Evolutionary conservation across 2,797 vertebrate species (phyloP).

Genomic region (Leptoclinus maculatus): DNA sequence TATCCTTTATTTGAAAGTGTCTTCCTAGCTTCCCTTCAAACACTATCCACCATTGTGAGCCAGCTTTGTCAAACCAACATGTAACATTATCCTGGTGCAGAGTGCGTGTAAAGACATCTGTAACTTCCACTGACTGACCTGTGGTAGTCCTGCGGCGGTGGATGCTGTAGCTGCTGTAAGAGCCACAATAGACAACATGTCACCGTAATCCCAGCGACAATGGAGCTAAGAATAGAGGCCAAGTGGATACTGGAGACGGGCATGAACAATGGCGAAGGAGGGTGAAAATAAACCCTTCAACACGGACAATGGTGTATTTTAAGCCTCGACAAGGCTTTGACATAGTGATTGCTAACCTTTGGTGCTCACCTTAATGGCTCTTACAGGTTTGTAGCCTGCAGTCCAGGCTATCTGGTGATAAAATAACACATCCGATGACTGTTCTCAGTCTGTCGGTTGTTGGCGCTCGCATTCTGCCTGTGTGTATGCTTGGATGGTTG

Average conservation of each 20-base stretch:
- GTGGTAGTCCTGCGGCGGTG: constrained; percentile 46
- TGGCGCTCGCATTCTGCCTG: constrained; percentile 23
- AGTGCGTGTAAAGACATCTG: constrained; percentile 54
- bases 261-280: constrained; percentile 64
- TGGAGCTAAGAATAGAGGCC: constrained; percentile 77
- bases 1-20: background rate
- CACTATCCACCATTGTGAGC: constrained; percentile 14
- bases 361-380: constrained; percentile 61
- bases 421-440: constrained; percentile 55
- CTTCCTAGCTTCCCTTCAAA: background rate
- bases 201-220: constrained; percentile 76
- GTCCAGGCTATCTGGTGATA: constrained; percentile 50
- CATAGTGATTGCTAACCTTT: constrained; percentile 74
- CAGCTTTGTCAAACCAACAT: constrained; percentile 16
- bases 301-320: constrained; percentile 68
- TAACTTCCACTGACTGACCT: constrained; percentile 42
- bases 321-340: constrained; percentile 67
- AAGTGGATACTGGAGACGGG: constrained; percentile 76
- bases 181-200: constrained; percentile 75
- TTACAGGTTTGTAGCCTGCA: constrained; percentile 61
- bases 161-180: constrained; percentile 63
- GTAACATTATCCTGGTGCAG: constrained; percentile 42
- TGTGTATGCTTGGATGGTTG: constrained; percentile 25
- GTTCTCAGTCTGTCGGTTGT: constrained; percentile 39
- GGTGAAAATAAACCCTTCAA: constrained; percentile 47